Evolutionary conservation across 1,140 invertebrate species (phyloP), one percentile per base, ranked within the genome.

Genomic region (Musca domestica): DNA sequence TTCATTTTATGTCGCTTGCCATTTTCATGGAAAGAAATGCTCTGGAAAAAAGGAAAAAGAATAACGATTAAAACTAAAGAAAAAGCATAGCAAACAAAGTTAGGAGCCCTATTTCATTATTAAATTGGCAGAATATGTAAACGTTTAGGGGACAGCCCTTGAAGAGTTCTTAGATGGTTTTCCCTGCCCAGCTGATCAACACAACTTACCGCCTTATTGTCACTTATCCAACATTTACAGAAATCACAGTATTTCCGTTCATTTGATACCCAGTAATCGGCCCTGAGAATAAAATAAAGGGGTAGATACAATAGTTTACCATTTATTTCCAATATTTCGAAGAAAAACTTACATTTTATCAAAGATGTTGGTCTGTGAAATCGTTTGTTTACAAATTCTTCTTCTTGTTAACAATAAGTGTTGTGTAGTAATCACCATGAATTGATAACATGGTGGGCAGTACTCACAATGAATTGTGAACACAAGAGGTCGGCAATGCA

Each of bases 191-290:
- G 27, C 9, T 4, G 27, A 3, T 30, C 54, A n/a, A n/a, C n/a
- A n/a, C n/a, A n/a, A 68, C 74, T 88, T 86, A 95, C 93, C 51
- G 95, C 91, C 87, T 95, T 96, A 82, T 98, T 99, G 83, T 98
- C 96, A 64, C 95, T 92, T 73, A 98, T 92, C 96, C 96, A 99
- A 81, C 95, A 98, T 84, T 98, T 98, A 83, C 96, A 99, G 83
- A 95, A 95, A 73, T 98, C 95, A 78, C 96, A 99, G 82, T 91
- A 98, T 82, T 98, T 98, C 66, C 94, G 89, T 0, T 92, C 92
- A 73, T 96, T 91, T 27, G 96, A 98, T 83, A 97, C 96, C 96
- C 96, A 99, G 81, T 95, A 98, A 74, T 98, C 95, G 7, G 96
- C 91, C 96, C 91, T 94, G 74, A 19, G 84, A 83, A 71, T 5